Evolutionary conservation across 2,113 vertebrate species (phyloP).

Genomic region (Choloepus hoffmanni): DNA sequence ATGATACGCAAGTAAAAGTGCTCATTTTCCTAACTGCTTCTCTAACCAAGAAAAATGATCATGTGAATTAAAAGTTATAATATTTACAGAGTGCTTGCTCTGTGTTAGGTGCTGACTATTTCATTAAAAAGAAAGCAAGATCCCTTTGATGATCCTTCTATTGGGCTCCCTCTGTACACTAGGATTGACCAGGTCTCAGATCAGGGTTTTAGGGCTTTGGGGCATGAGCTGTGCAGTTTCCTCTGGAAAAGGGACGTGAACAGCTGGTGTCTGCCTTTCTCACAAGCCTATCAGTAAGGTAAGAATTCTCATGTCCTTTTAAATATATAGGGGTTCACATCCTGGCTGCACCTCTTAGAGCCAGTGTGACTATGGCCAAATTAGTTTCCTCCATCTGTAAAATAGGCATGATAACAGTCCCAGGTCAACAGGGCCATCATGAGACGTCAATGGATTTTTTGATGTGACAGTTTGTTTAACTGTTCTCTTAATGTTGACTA

Average conservation of each 20-base stretch:
- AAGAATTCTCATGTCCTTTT: neutral
- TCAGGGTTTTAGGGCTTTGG: neutral
- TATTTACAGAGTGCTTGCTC: neutral
- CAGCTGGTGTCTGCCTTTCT: neutral
- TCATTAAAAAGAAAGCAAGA: neutral
- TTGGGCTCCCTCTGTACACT: neutral
- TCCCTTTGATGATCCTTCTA: neutral
- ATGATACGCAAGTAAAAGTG: neutral
- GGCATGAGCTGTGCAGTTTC: neutral
- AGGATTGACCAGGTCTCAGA: neutral
- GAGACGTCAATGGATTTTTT: neutral
- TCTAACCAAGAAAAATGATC: neutral
- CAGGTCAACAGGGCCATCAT: neutral
- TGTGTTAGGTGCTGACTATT: neutral
- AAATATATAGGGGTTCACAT: neutral
- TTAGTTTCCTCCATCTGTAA: neutral
- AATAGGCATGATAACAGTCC: rapidly evolving
- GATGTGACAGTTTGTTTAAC: neutral
- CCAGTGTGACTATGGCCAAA: neutral
- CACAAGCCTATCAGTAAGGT: neutral
- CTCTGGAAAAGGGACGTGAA: neutral
- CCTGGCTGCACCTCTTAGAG: neutral
- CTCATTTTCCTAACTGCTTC: neutral
- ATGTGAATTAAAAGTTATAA: neutral
- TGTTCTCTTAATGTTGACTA: neutral